Base-by-base conservation (phyloP, 2,797 vertebrate genomes). In the Sebastes glaucus region DNA sequence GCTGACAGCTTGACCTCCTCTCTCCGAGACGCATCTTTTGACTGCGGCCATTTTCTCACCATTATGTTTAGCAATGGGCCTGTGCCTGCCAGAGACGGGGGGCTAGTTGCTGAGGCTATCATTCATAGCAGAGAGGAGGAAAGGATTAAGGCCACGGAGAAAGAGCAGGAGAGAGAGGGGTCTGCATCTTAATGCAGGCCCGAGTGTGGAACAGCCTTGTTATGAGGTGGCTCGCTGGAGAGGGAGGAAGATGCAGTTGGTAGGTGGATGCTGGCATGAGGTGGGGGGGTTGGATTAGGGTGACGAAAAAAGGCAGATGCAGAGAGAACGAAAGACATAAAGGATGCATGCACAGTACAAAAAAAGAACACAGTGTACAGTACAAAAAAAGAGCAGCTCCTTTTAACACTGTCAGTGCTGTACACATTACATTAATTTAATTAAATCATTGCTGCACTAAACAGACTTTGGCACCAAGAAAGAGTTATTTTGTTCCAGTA, bases 101-200 rank as follows among this genome's bases (percentile, higher is more conserved):
- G 87, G 71, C 60, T 56, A 55, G 86, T 86, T 82, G 84, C 81
- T 87, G 80, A 88, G 85, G 89, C 90, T 82, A 92, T 93, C 93
- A 90, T 91, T 94, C 93, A 94, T 88, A 75, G 77, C 49, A 59
- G 52, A 84, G 87, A 90, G 78, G 75, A 90, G 87, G 85, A 74
- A 88, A 84, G 92, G 92, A 94, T 93, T 93, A 90, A 91, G 89
- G 90, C 85, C 88, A 86, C 53, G 77, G 87, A 89, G 86, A 92
- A 84, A 89, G 79, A 90, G 88, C 75, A 62, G 72, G 70, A 49
- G 88, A 88, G 90, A 89, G 83, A 78, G 56, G 88, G 90, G 77
- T 88, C 88, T 93, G 94, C 89, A 93, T 94, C 87, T 77, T 93
- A 94, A 94, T 93, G 85, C 69, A 38, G 73, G 71, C 72, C 86